These are phyloP conservation scores for Microtus pennsylvanicus DNA, from an alignment of 2,113 vertebrate species.

Conservation along the genomic window DNA sequence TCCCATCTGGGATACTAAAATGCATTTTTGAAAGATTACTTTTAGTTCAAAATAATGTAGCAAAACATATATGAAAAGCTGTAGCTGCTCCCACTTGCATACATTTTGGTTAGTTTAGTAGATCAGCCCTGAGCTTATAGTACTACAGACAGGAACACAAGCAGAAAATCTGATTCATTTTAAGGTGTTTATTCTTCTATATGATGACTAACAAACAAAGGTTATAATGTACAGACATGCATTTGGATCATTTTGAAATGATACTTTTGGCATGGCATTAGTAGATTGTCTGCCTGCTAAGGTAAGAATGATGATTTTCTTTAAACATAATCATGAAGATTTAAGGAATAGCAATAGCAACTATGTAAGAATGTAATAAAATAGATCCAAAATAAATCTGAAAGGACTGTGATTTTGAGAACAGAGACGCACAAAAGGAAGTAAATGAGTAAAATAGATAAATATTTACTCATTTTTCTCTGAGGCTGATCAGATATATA, in stretches of 20 bases:
- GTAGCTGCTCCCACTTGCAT: constrained; percentile 65
- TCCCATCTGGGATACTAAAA: constrained; percentile 83
- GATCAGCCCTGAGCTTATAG: constrained; percentile 47
- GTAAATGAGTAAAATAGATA: not conserved
- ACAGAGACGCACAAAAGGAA: not conserved
- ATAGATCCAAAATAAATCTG: not conserved
- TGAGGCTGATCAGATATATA: not conserved
- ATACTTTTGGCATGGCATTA: constrained; percentile 29
- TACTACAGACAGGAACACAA: constrained; percentile 16
- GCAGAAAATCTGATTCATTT: constrained; percentile 20
- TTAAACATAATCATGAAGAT: constrained; percentile 33
- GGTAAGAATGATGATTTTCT: constrained; percentile 35
- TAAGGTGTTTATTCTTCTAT: constrained; percentile 49
- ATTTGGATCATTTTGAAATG: constrained; percentile 61
- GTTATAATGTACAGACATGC: constrained; percentile 37
- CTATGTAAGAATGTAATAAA: not conserved
- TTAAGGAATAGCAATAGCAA: constrained; percentile 32
- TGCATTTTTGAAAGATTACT: constrained; percentile 80
- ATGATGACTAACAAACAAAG: constrained; percentile 50
- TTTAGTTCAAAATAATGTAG: constrained; percentile 79
- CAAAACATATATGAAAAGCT: constrained; percentile 76
- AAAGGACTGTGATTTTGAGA: not conserved
- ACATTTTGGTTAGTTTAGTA: constrained; percentile 66
- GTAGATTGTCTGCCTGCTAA: constrained; percentile 12
- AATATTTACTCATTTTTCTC: constrained; percentile 1